Evolutionary conservation across 2,888 invertebrate species (phyloP).

Genomic region (Leucophenga maculata): DNA sequence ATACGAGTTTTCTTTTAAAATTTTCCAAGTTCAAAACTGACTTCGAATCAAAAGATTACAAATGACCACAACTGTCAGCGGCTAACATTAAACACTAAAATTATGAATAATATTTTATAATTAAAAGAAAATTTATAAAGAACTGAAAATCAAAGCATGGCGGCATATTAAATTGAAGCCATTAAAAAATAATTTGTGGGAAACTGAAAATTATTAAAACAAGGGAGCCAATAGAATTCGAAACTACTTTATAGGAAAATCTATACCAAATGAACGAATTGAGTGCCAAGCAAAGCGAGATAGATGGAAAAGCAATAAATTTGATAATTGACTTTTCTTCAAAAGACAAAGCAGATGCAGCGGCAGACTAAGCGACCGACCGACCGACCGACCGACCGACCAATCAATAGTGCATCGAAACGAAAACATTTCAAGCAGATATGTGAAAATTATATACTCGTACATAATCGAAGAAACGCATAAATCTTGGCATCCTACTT

Average conservation of each 20-base stretch:
- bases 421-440: too few species aligned
- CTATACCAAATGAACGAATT: too few species aligned
- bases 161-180: constrained; percentile 20
- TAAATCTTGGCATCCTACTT: constrained; percentile 47
- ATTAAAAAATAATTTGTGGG: constrained; percentile 42
- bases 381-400: too few species aligned
- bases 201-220: constrained; percentile 43
- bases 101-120: constrained; percentile 67
- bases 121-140: constrained; percentile 55
- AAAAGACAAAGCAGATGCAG: constrained; percentile 6
- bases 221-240: constrained; percentile 40
- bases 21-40: constrained; percentile 22
- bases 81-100: constrained; percentile 50
- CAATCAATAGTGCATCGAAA: too few species aligned
- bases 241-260: constrained; percentile 8
- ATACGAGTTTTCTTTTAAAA: too few species aligned
- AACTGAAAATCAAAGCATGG: constrained; percentile 39
- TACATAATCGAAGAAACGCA: constrained; percentile 62
- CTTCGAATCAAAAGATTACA: constrained; percentile 38
- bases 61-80: constrained; percentile 48
- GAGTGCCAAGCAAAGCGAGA: constrained; percentile 3
- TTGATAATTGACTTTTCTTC: constrained; percentile 64
- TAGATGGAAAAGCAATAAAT: constrained; percentile 56
- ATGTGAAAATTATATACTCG: constrained; percentile 40
- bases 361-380: not conserved